Evolutionary conservation across 2,888 invertebrate genomes (phyloP), one percentile per base, ranked within the genome.

Genomic region (Philereme transversata): DNA sequence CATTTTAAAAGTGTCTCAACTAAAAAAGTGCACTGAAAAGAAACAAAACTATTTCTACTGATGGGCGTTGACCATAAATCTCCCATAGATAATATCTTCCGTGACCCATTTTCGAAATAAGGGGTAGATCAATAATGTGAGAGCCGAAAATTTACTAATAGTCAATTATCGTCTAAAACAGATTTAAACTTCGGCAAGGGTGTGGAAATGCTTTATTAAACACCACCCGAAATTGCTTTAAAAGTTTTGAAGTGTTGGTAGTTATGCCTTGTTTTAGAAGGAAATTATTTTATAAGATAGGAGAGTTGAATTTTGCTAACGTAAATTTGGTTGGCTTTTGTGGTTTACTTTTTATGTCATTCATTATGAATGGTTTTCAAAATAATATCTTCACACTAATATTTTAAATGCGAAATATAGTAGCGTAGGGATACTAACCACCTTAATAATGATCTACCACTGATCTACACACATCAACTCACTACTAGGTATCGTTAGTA

Each of bases 81-180:
- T n/a, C 11, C 5, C 49, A 50, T 48, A 52, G 47, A 52, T 55
- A 54, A 62, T 62, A 8, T 57, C 22, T 43, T 34, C 46, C 41
- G 49, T 45, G 60, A 65, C 57, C 59, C 33, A 55, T 54, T 59
- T 63, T 11, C 55, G 36, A 54, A 69, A 71, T 69, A 69, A 65
- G 67, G 71, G 66, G 68, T 61, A 66, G 71, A 72, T 78, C 76
- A 68, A 75, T 74, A 67, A 51, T 60, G 60, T 51, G 33, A 56
- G 49, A 43, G 60, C 61, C 70, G 67, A 68, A 70, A 75, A 76
- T 65, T 73, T 73, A 62, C 68, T 74, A 75, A 75, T 72, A 74
- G 76, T 64, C 72, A 71, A 75, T 79, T 73, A 78, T 71, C 70
- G 69, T 69, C 66, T 68, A 67, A 68, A 76, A 78, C 70, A 72